Percentiles rank a stretch among this genome's conserved stretches.
These are phyloP conservation scores for Bilobella aurantiaca DNA, from an alignment of 1,140 invertebrate species.

Conservation along the genomic window DNA sequence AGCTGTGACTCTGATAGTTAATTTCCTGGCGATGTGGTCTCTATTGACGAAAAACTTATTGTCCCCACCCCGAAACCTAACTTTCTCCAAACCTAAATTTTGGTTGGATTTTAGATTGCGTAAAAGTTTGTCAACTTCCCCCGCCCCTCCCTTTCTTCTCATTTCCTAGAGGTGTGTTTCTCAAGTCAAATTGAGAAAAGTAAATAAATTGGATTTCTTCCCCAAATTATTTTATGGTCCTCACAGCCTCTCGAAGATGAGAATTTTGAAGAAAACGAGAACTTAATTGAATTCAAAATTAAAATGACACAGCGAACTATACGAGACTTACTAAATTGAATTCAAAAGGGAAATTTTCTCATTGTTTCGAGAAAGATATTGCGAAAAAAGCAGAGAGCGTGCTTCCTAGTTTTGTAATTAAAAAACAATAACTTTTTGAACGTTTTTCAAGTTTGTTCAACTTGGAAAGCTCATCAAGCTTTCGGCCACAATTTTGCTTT, in stretches of 20 bases:
- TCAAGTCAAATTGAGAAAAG: not conserved
- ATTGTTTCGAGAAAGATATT: no score
- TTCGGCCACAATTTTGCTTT: no score
- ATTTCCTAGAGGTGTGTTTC: not conserved
- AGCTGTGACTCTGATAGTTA: no score
- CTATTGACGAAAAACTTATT: no score
- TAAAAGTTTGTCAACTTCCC: no score
- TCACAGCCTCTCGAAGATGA: not conserved
- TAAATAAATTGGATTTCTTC: constrained; percentile 3
- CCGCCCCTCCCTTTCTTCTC: not conserved
- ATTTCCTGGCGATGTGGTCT: no score
- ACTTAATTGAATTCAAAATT: constrained; percentile 9
- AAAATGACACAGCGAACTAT: no score
- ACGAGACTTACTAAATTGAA: not conserved
- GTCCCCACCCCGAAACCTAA: no score
- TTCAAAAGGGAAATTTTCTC: not conserved
- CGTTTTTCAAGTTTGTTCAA: constrained; percentile 5
- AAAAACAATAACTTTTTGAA: constrained; percentile 26
- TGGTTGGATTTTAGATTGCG: no score
- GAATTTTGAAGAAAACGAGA: not conserved
- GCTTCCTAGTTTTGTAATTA: constrained; percentile 19
- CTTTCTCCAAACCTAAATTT: no score
- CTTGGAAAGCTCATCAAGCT: constrained; percentile 10
- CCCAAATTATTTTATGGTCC: not conserved
- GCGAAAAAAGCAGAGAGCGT: not conserved